Base-by-base conservation (phyloP, 1,140 invertebrate species). In the Polyergus mexicanus region DNA sequence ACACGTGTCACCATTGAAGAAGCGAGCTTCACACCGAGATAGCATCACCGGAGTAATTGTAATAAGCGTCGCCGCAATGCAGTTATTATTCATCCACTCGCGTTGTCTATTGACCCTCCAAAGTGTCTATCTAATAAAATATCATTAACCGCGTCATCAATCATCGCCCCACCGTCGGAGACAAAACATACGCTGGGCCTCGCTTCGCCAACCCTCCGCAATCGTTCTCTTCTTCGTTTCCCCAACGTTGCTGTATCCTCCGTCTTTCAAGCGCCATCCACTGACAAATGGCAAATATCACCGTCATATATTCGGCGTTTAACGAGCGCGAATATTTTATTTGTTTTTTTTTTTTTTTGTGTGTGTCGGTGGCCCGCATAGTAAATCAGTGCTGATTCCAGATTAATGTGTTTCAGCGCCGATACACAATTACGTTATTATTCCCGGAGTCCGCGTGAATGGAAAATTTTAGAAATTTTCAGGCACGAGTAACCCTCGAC, bases 81-180 rank as follows among this genome's bases (percentile, higher is more conserved):
- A 91, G 90, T 92, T 92, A 92, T 92, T 91, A 92, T 92, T 92
- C 91, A 92, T 92, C 89, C 69, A 68, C 41, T 56, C 74, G 75
- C 74, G 86, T 89, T 88, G 86, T 89, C 89, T 90, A 92, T 92
- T 92, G 90, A 92, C 91, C 91, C 86, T 92, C 90, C 78, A 62
- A 91, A 91, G 91, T 92, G 90, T 92, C 88, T 83, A 72, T 90
- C 90, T 92, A 92, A 92, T 92, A 92, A 92, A 92, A 92, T 90
- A 90, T 89, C 89, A 92, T 92, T 92, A 92, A 92, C 91, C 90
- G 90, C 91, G 87, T 92, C 91, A 92, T 92, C 89, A 92, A 92
- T 92, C 91, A 92, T 91, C 90, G 56, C 84, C 83, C 88, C 80
- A 88, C 86, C 87, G 84, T 88, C 88, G 87, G 85, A 92, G 88